Evolutionary conservation across 2,888 invertebrate genomes (phyloP).

Genomic region (Epinotia nisella): DNA sequence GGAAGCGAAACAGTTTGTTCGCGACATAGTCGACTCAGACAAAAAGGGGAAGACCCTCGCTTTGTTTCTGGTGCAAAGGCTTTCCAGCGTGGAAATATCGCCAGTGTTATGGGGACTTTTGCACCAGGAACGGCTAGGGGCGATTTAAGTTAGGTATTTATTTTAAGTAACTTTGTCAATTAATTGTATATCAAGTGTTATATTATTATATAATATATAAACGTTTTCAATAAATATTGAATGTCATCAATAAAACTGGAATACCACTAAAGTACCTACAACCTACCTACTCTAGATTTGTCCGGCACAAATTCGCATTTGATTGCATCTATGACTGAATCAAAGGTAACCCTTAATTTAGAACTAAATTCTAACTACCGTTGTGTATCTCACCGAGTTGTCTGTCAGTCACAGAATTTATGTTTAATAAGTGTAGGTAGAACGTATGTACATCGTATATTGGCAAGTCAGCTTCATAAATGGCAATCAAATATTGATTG

Average conservation of each 20-base stretch:
- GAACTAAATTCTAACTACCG: neutral
- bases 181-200: too few relatives aligned
- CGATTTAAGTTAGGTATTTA: too few relatives aligned
- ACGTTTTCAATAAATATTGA: neutral
- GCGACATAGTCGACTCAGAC: too few relatives aligned
- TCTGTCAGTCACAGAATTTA: neutral
- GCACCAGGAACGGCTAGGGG: too few relatives aligned
- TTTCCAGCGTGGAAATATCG: too few relatives aligned
- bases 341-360: neutral
- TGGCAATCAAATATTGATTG: constrained; percentile 41
- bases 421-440: neutral
- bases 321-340: neutral
- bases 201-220: neutral
- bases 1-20: too few relatives aligned
- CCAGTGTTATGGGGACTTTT: too few relatives aligned
- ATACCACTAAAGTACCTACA: too few relatives aligned
- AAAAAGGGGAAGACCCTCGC: too few relatives aligned
- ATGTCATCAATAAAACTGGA: neutral
- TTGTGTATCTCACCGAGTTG: neutral
- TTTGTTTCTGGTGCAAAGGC: too few relatives aligned
- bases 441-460: constrained; percentile 8
- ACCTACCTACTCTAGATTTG: neutral
- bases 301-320: neutral
- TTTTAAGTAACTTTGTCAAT: too few relatives aligned
- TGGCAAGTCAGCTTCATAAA: constrained; percentile 30